phyloP scores from a whole-genome alignment of 1,140 invertebrate genomes.

The Dendrolimus kikuchii region DNA sequence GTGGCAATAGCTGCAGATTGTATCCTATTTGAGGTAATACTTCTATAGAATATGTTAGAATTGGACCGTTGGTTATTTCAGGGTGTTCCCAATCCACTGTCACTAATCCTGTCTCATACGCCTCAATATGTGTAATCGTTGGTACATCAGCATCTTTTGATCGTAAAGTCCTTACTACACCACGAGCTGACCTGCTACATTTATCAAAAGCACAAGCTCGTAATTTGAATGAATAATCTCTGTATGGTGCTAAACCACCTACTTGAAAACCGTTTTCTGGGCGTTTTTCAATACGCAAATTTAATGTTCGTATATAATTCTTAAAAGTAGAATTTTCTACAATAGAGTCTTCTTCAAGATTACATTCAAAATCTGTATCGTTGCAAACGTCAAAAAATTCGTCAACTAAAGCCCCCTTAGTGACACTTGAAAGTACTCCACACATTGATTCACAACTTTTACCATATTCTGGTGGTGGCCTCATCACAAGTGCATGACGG shows the following conservation, averaged over 20 bases:
- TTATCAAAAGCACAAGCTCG: constrained; percentile 33
- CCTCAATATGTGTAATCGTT: constrained; percentile 18
- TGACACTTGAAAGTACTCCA: constrained; percentile 38
- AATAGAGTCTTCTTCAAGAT: constrained; percentile 21
- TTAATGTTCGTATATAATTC: constrained; percentile 28
- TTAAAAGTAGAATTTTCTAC: constrained; percentile 28
- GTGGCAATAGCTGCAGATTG: constrained; percentile 29
- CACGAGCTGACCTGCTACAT: constrained; percentile 41
- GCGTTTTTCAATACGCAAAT: constrained; percentile 29
- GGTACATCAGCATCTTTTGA: constrained; percentile 38
- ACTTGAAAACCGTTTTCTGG: constrained; percentile 36
- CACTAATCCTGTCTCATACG: constrained; percentile 25
- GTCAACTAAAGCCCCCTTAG: constrained; percentile 44
- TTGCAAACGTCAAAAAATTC: constrained; percentile 52
- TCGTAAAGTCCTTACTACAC: constrained; percentile 40
- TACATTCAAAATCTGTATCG: constrained; percentile 24
- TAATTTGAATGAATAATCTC: constrained; percentile 55
- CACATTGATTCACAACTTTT: constrained; percentile 55
- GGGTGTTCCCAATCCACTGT: constrained; percentile 46
- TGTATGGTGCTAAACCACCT: constrained; percentile 41
- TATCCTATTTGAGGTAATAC: constrained; percentile 33
- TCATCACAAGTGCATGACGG: constrained; percentile 46
- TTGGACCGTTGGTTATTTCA: constrained; percentile 39
- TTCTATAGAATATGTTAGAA: constrained; percentile 46
- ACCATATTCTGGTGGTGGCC: constrained; percentile 49